Evolutionary conservation across 2,113 vertebrate species (phyloP).

Genomic region (Chaenocephalus aceratus): DNA sequence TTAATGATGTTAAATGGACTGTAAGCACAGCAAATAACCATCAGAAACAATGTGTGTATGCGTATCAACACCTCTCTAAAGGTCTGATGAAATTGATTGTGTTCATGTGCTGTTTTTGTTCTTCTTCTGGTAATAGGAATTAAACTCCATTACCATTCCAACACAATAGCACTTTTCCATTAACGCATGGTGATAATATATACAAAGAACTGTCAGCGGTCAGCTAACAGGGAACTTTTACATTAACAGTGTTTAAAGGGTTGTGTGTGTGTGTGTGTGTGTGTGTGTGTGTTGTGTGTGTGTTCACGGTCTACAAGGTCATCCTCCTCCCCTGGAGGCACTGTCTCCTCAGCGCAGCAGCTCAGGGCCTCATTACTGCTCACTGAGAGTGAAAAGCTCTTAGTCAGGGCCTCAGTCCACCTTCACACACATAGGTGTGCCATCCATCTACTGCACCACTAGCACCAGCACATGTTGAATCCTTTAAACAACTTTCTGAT

Average conservation of each 20-base stretch:
- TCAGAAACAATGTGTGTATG: neutral
- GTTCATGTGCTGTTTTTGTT: neutral
- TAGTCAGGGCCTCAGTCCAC: slow-evolving; percentile 27
- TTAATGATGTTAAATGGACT: neutral
- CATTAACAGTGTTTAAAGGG: neutral
- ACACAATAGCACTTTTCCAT: neutral
- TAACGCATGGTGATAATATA: neutral
- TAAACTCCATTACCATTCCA: slow-evolving; percentile 5
- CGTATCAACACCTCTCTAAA: neutral
- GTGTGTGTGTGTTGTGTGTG: slow-evolving; percentile 25
- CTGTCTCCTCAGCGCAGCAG: slow-evolving; percentile 49
- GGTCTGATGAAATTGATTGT: neutral
- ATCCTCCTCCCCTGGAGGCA: slow-evolving; percentile 24
- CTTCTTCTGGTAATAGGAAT: neutral
- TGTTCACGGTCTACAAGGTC: slow-evolving; percentile 51
- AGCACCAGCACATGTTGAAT: neutral
- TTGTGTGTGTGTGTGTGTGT: slow-evolving; percentile 16
- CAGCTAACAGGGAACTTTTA: slow-evolving; percentile 6
- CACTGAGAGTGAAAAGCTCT: slow-evolving; percentile 50
- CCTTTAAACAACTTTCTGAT: neutral
- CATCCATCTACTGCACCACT: neutral
- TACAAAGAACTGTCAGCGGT: neutral
- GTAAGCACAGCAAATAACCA: neutral
- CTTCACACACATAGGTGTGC: slow-evolving; percentile 23
- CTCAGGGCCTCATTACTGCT: slow-evolving; percentile 71